A percentile compares a stretch with the other conserved stretches of the same genome.
Conservation (phyloP, 2,113 vertebrate species). For the Pteropus alecto region DNA sequence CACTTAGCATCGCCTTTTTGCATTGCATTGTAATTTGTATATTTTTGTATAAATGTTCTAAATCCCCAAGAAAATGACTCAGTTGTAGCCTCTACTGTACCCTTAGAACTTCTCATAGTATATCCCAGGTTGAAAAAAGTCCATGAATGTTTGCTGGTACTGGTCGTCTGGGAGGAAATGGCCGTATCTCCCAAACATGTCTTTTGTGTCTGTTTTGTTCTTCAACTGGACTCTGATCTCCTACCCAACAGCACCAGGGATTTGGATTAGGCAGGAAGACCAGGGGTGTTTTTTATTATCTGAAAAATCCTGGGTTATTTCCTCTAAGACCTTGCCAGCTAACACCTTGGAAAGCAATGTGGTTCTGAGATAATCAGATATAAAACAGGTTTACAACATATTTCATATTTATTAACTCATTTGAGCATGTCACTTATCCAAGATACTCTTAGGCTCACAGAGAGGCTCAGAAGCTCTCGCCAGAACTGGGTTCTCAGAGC, state of each 20-base stretch:
- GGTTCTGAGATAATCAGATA: constrained; percentile 17
- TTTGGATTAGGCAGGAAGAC: background rate
- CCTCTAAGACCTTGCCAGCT: background rate
- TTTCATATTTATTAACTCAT: background rate
- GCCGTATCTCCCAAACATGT: background rate
- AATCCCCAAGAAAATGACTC: background rate
- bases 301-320: background rate
- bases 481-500: background rate
- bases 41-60: background rate
- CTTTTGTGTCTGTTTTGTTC: background rate
- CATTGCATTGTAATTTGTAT: background rate
- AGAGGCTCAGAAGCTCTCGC: background rate
- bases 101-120: background rate
- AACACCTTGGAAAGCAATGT: background rate
- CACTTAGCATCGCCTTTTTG: background rate
- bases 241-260: background rate
- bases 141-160: background rate
- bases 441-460: background rate
- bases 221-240: background rate
- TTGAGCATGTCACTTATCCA: background rate
- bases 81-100: background rate
- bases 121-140: background rate
- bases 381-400: background rate
- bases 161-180: background rate
- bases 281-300: background rate